These are phyloP conservation scores for Eutolmus rufibarbis DNA, from an alignment of 2,888 invertebrate genomes.

Conservation along the genomic window DNA sequence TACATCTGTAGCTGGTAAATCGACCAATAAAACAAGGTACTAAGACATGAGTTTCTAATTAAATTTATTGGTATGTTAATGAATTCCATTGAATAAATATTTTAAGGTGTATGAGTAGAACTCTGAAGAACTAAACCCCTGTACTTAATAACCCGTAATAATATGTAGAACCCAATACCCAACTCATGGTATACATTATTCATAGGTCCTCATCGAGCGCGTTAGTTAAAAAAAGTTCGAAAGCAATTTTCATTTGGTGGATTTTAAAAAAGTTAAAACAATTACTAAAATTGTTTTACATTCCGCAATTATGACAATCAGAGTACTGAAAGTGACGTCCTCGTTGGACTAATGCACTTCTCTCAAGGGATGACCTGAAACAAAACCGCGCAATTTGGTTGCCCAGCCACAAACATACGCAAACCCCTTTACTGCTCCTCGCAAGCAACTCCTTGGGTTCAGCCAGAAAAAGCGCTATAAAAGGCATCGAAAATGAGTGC, in stretches of 20 bases:
- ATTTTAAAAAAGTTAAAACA: background rate
- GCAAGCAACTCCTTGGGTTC: background rate
- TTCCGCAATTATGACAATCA: background rate
- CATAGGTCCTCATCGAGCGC: background rate
- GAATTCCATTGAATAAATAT: too few species aligned
- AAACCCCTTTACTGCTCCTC: background rate
- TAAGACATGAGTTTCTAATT: too few species aligned
- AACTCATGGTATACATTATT: background rate
- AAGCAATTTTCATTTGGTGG: background rate
- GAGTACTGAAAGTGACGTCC: background rate
- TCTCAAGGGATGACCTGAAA: background rate
- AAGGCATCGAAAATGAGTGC: slow-evolving; percentile 36
- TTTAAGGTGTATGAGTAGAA: too few species aligned
- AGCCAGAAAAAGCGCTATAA: background rate
- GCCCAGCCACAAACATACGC: background rate
- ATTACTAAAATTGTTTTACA: background rate
- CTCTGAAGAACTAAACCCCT: background rate
- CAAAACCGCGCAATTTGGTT: background rate
- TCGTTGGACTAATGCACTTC: background rate
- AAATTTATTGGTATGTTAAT: too few species aligned
- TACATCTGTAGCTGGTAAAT: too few species aligned
- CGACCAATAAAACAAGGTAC: too few species aligned
- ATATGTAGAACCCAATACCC: background rate
- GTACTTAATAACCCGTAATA: background rate
- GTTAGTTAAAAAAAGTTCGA: background rate